These are phyloP conservation scores for Anthrax anthrax DNA, from an alignment of 2,888 invertebrate species.

Conservation along the genomic window DNA sequence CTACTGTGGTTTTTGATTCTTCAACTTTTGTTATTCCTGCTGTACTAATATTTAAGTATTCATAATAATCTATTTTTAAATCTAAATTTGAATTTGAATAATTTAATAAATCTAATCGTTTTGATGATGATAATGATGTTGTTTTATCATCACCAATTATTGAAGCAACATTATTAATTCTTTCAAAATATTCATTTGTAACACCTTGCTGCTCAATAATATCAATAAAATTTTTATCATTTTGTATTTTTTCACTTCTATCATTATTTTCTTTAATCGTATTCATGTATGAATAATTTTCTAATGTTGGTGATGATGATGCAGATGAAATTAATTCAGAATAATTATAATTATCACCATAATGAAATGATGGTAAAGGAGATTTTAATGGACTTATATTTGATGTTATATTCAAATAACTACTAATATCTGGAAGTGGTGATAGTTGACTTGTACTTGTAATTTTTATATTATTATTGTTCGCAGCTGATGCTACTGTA, in stretches of 20 bases:
- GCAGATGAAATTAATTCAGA: too few relatives aligned
- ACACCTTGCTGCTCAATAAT: constrained; percentile 30
- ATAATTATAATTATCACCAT: too few relatives aligned
- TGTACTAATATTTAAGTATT: neutral
- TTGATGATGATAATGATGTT: constrained; percentile 32
- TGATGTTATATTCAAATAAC: constrained; percentile 13
- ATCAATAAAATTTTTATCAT: too few relatives aligned
- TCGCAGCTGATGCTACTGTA: too few relatives aligned
- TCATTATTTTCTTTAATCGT: constrained; percentile 5
- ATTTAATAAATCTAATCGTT: constrained; percentile 20
- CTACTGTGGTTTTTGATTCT: too few relatives aligned
- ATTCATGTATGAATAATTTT: neutral
- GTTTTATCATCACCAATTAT: too few relatives aligned
- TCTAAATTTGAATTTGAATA: too few relatives aligned
- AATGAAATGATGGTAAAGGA: constrained; percentile 18
- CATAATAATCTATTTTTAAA: too few relatives aligned
- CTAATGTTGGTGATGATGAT: too few relatives aligned
- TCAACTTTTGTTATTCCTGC: neutral
- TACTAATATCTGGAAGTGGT: constrained; percentile 20
- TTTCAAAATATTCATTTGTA: constrained; percentile 33
- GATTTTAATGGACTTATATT: constrained; percentile 21
- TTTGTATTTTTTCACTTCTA: too few relatives aligned
- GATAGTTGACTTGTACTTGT: constrained; percentile 24
- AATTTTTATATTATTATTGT: too few relatives aligned
- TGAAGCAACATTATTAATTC: too few relatives aligned